These are phyloP conservation scores for Tokudaia muenninki DNA, from an alignment of 2,797 vertebrate species.

Conservation along the genomic window DNA sequence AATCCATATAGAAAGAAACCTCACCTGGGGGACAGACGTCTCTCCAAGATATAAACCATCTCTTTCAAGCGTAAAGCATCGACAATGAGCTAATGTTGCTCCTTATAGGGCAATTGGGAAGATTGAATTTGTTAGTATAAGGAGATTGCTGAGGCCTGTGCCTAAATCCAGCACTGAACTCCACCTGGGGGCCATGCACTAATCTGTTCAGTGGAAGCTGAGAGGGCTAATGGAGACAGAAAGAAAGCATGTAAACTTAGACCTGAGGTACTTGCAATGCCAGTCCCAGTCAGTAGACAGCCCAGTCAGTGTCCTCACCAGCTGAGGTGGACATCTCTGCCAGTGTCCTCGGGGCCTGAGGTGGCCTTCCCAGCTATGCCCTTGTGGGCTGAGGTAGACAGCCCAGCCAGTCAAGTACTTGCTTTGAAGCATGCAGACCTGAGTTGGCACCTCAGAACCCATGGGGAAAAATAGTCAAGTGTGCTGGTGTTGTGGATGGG, in stretches of 20 bases:
- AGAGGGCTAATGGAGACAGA: too few relatives aligned
- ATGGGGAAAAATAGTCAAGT: not conserved
- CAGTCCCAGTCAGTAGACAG: not conserved
- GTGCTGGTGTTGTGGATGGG: too few relatives aligned
- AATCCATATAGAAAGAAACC: not conserved
- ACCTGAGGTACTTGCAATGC: not conserved
- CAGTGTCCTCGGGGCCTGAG: not conserved
- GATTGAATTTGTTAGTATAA: not conserved
- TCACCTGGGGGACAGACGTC: not conserved
- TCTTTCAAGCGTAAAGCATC: not conserved
- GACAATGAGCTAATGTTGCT: not conserved
- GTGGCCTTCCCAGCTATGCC: not conserved
- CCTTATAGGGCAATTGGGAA: not conserved
- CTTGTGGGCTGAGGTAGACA: not conserved
- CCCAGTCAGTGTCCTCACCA: not conserved
- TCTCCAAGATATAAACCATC: conserved; percentile 31
- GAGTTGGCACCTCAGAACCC: not conserved
- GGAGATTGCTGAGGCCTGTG: not conserved
- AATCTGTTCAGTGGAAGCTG: not conserved
- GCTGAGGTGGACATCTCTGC: not conserved
- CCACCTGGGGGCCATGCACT: not conserved
- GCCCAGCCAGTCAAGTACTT: not conserved
- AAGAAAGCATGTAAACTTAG: not conserved
- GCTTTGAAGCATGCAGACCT: not conserved
- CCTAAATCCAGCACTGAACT: not conserved